phyloP scores from a whole-genome alignment of 1,140 invertebrate species.

The Argopecten irradians region DNA sequence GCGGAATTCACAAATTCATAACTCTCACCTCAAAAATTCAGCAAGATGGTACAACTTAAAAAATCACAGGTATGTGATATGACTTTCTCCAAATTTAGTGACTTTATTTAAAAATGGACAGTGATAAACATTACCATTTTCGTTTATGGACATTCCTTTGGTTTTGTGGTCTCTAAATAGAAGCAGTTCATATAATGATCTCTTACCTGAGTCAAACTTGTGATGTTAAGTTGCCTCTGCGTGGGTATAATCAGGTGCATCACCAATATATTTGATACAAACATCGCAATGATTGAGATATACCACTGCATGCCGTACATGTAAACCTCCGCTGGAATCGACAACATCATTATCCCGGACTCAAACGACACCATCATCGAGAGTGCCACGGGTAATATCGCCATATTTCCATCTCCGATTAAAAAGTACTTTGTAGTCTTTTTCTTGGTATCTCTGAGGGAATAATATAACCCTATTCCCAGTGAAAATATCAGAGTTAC shows the following conservation, averaged over 20 bases:
- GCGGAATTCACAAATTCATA: too few relatives aligned
- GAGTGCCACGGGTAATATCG: slow-evolving; percentile 58
- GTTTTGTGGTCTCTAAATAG: too few relatives aligned
- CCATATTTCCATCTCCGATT: slow-evolving; percentile 55
- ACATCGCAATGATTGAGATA: slow-evolving; percentile 40
- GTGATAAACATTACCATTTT: too few relatives aligned
- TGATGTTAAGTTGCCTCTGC: slow-evolving; percentile 89
- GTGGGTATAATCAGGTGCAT: slow-evolving; percentile 90
- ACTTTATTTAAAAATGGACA: too few relatives aligned
- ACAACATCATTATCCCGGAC: slow-evolving; percentile 64
- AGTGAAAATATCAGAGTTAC: slow-evolving; percentile 59
- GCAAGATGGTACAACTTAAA: too few relatives aligned
- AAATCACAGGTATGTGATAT: too few relatives aligned
- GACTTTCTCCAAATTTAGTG: too few relatives aligned
- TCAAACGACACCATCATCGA: slow-evolving; percentile 65
- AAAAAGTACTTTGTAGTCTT: slow-evolving; percentile 56
- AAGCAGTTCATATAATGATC: too few relatives aligned
- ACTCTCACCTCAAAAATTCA: too few relatives aligned
- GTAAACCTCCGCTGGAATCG: slow-evolving; percentile 56
- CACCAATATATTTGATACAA: slow-evolving; percentile 87
- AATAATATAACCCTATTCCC: slow-evolving; percentile 64
- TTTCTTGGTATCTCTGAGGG: slow-evolving; percentile 48
- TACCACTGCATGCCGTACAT: slow-evolving; percentile 45
- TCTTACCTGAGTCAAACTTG: slow-evolving; percentile 93
- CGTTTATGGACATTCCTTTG: too few relatives aligned